Evolutionary conservation across 2,888 invertebrate species (phyloP).

Genomic region (Hybos culiciformis): DNA sequence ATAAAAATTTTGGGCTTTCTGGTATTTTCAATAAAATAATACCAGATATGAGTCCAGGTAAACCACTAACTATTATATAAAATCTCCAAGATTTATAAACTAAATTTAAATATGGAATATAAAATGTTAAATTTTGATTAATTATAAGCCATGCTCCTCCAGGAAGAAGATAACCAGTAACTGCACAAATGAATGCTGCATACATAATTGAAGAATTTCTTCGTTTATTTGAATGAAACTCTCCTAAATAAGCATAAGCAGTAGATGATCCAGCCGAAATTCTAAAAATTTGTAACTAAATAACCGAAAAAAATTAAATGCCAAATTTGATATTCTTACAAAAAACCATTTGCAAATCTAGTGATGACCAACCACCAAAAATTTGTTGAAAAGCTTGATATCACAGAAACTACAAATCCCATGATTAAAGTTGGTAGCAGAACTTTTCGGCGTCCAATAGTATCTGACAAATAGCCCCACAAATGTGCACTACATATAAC

Average conservation of each 20-base stretch:
- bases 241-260: slow-evolving; percentile 40
- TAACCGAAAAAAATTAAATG: neutral
- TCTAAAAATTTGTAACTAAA: slow-evolving; percentile 17
- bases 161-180: slow-evolving; percentile 27
- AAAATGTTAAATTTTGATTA: slow-evolving; percentile 25
- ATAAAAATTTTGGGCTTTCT: slow-evolving; percentile 30
- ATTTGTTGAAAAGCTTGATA: slow-evolving; percentile 37
- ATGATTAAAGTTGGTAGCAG: slow-evolving; percentile 37
- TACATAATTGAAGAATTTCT: slow-evolving; percentile 35
- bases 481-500: slow-evolving; percentile 41
- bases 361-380: slow-evolving; percentile 38
- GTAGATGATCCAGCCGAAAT: slow-evolving; percentile 38
- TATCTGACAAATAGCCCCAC: slow-evolving; percentile 44
- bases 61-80: slow-evolving; percentile 26
- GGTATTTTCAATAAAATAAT: slow-evolving; percentile 24
- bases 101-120: slow-evolving; percentile 21
- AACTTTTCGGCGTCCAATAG: slow-evolving; percentile 37
- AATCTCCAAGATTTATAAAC: slow-evolving; percentile 30
- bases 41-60: slow-evolving; percentile 26
- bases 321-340: slow-evolving; percentile 35
- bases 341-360: slow-evolving; percentile 40
- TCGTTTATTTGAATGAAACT: slow-evolving; percentile 37
- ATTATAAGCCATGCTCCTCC: slow-evolving; percentile 28
- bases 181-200: slow-evolving; percentile 27
- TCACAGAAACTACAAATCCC: slow-evolving; percentile 36